Evolutionary conservation across 2,113 vertebrate species (phyloP).

Genomic region (Sula dactylatra): DNA sequence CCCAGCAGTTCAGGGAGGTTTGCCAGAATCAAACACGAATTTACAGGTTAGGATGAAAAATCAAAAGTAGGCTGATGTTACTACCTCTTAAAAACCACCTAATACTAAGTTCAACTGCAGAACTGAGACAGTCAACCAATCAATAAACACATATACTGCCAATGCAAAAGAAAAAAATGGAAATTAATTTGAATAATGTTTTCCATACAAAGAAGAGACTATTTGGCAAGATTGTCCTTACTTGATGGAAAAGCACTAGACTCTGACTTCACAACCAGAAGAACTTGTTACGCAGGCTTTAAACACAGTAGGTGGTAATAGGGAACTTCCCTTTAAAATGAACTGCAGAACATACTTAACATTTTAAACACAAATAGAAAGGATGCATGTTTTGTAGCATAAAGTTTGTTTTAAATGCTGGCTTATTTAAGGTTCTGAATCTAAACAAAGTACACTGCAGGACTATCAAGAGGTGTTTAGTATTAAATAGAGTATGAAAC

Average conservation of each 20-base stretch:
- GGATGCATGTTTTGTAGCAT: background rate
- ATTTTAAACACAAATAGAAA: background rate
- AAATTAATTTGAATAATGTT: background rate
- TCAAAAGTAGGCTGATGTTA: background rate
- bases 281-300: conserved; percentile 55
- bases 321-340: conserved; percentile 37
- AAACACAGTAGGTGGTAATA: conserved; percentile 40
- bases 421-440: background rate
- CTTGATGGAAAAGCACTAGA: conserved; percentile 11
- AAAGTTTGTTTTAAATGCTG: background rate
- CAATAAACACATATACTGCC: background rate
- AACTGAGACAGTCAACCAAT: background rate
- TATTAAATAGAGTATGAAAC: background rate
- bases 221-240: background rate
- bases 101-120: background rate
- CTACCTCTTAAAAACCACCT: background rate
- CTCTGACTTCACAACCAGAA: conserved; percentile 31
- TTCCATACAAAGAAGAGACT: background rate
- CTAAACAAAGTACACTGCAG: background rate
- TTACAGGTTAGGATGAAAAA: background rate
- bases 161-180: background rate
- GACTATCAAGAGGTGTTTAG: background rate
- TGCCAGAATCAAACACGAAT: background rate
- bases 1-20: background rate
- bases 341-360: background rate